phyloP scores from a whole-genome alignment of 2,888 invertebrate genomes.

The Polydrusus pterygomalis region DNA sequence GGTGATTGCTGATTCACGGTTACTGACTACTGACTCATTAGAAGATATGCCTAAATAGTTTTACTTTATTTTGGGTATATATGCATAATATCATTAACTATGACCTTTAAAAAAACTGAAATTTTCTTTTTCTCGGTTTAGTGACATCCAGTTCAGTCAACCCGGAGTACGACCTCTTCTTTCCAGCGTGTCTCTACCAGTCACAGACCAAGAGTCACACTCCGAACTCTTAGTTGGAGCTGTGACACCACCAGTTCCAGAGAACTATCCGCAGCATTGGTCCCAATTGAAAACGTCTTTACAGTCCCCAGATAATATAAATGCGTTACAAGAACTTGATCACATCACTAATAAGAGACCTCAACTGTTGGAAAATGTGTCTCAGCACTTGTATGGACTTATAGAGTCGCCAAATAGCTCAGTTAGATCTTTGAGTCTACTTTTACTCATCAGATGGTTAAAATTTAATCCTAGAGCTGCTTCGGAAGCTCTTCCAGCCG shows the following conservation, averaged over 20 bases:
- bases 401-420: conserved; percentile 78
- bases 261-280: conserved; percentile 73
- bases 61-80: too few species aligned
- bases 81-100: too few species aligned
- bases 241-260: conserved; percentile 70
- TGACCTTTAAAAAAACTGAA: too few species aligned
- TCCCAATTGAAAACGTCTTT: conserved; percentile 72
- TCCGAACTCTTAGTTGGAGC: conserved; percentile 75
- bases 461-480: conserved; percentile 77
- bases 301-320: conserved; percentile 74
- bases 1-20: too few species aligned
- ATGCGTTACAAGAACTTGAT: conserved; percentile 84
- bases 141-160: conserved; percentile 77
- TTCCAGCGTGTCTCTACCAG: conserved; percentile 77
- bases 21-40: too few species aligned
- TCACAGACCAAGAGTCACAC: conserved; percentile 71
- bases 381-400: conserved; percentile 78
- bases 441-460: conserved; percentile 82
- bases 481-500: conserved; percentile 81
- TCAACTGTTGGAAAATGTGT: conserved; percentile 79
- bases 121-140: conserved; percentile 60
- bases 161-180: conserved; percentile 76
- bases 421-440: conserved; percentile 82
- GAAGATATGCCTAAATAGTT: too few species aligned
- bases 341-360: conserved; percentile 82